These are phyloP conservation scores for Rhopalosiphum padi DNA, from an alignment of 1,140 invertebrate species.

Conservation along the genomic window DNA sequence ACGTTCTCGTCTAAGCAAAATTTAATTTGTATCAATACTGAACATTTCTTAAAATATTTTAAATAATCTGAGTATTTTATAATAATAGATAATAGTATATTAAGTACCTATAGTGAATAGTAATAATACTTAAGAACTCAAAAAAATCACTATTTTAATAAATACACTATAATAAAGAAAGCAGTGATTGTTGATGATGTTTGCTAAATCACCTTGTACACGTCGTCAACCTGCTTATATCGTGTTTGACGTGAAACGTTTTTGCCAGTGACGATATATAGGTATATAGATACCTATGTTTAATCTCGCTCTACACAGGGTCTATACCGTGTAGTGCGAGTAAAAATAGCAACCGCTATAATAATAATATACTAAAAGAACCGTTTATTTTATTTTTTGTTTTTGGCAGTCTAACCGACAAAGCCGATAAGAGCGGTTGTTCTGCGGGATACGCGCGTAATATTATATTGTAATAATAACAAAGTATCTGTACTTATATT, in stretches of 20 bases:
- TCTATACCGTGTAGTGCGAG: neutral
- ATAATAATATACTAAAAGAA: neutral
- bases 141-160: neutral
- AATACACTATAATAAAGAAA: neutral
- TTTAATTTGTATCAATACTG: neutral
- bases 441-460: neutral
- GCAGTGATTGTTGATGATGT: neutral
- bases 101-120: neutral
- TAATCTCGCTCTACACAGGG: neutral
- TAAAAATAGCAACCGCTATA: neutral
- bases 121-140: neutral
- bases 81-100: neutral
- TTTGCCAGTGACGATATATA: neutral
- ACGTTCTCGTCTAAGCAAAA: neutral
- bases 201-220: neutral
- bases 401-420: neutral
- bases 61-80: neutral
- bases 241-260: neutral
- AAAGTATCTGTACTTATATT: neutral
- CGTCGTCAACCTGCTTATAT: neutral
- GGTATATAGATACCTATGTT: neutral
- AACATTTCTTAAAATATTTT: neutral
- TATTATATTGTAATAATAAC: constrained; percentile 1
- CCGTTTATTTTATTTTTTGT: neutral
- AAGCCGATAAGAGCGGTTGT: constrained; percentile 13